A percentile compares a stretch with the other conserved stretches of the same genome.
Evolutionary conservation across 2,113 vertebrate genomes (phyloP).

Genomic region (human): GRCh38 chrX:50013001-50013500

Average conservation of each 20-base stretch:
- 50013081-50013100: background rate
- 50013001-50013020: background rate
- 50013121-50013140: background rate
- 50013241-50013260: slow-evolving; percentile 71
- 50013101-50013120: background rate
- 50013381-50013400: background rate
- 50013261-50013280: slow-evolving; percentile 75
- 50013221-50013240: slow-evolving; percentile 10
- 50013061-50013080: background rate
- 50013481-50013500: background rate
- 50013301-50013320: slow-evolving; percentile 74
- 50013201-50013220: fast-evolving
- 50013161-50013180: too few species aligned
- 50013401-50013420: background rate
- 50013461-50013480: background rate
- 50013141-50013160: too few species aligned
- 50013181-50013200: too few species aligned
- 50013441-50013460: background rate
- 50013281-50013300: slow-evolving; percentile 68
- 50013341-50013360: background rate
- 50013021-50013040: background rate
- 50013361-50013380: background rate
- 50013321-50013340: slow-evolving; percentile 37
- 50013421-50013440: background rate
- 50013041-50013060: background rate